Percentiles rank a stretch among this genome's conserved stretches.
Evolutionary conservation across 1,140 invertebrate species (phyloP).

Genomic region (Hyphantria cunea): DNA sequence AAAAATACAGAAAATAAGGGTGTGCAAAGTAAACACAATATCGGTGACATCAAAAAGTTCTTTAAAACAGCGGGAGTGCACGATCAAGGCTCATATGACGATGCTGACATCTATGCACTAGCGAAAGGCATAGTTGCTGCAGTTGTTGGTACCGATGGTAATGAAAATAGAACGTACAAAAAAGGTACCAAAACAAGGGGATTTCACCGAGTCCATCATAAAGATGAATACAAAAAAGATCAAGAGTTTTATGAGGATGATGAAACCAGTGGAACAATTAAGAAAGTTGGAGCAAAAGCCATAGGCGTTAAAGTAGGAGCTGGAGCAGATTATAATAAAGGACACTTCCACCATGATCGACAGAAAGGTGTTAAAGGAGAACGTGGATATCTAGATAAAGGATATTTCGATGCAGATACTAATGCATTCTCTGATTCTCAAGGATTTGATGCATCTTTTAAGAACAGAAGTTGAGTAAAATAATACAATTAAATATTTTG

Average conservation of each 20-base stretch:
- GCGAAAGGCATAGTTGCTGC: slow-evolving; percentile 58
- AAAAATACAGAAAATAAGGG: slow-evolving; percentile 77
- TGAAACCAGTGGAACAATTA: slow-evolving; percentile 83
- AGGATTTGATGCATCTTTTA: slow-evolving; percentile 75
- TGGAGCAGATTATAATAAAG: slow-evolving; percentile 81
- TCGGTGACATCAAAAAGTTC: slow-evolving; percentile 70
- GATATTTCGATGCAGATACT: slow-evolving; percentile 69
- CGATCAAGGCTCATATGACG: slow-evolving; percentile 63
- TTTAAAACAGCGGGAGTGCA: slow-evolving; percentile 64
- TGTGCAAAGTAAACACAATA: slow-evolving; percentile 64
- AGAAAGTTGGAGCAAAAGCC: slow-evolving; percentile 82
- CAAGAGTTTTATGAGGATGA: slow-evolving; percentile 87
- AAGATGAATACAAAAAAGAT: slow-evolving; percentile 89
- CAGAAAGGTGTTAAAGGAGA: slow-evolving; percentile 74
- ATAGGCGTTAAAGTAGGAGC: slow-evolving; percentile 71
- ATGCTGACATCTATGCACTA: slow-evolving; percentile 62
- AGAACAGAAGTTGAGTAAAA: slow-evolving; percentile 46
- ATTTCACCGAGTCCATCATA: slow-evolving; percentile 86
- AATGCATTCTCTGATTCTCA: slow-evolving; percentile 75
- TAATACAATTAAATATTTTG: too few relatives aligned
- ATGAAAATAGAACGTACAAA: slow-evolving; percentile 80
- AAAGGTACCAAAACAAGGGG: slow-evolving; percentile 87
- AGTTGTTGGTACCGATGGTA: slow-evolving; percentile 69
- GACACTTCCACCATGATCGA: slow-evolving; percentile 76
- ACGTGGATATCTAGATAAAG: slow-evolving; percentile 80